Evolutionary conservation across 2,113 vertebrate genomes (phyloP).

Genomic region (Lutjanus erythropterus): DNA sequence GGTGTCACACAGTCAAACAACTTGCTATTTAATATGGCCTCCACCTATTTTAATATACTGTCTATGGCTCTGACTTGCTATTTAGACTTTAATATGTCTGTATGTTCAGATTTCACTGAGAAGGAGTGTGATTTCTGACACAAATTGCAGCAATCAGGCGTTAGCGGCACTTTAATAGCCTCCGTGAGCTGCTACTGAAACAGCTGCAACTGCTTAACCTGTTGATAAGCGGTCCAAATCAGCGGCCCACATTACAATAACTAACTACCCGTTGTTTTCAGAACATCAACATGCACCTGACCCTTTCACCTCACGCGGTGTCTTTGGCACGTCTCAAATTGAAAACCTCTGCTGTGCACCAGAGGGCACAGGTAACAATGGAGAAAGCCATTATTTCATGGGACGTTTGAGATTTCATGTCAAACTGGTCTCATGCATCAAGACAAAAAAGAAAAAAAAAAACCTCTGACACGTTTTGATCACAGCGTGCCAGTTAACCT

Average conservation of each 20-base stretch:
- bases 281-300: not conserved
- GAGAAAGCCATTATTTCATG: not conserved
- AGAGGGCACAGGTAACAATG: not conserved
- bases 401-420: constrained; percentile 20
- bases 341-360: not conserved
- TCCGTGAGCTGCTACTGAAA: not conserved
- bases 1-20: too few species aligned
- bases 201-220: not conserved
- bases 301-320: not conserved
- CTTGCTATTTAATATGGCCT: too few species aligned
- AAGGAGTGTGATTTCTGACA: not conserved
- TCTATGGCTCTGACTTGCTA: too few species aligned
- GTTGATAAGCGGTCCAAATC: not conserved
- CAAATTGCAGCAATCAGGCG: not conserved
- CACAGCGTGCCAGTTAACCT: constrained; percentile 8
- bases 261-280: not conserved
- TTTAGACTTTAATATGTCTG: too few species aligned
- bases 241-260: not conserved
- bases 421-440: not conserved
- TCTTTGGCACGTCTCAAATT: not conserved
- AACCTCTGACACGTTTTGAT: constrained; percentile 8
- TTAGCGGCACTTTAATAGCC: not conserved
- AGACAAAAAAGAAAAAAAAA: not conserved
- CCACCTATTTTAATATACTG: too few species aligned
- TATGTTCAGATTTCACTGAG: not conserved